Conservation (phyloP, 2,888 invertebrate genomes). For the Deilephila porcellus region DNA sequence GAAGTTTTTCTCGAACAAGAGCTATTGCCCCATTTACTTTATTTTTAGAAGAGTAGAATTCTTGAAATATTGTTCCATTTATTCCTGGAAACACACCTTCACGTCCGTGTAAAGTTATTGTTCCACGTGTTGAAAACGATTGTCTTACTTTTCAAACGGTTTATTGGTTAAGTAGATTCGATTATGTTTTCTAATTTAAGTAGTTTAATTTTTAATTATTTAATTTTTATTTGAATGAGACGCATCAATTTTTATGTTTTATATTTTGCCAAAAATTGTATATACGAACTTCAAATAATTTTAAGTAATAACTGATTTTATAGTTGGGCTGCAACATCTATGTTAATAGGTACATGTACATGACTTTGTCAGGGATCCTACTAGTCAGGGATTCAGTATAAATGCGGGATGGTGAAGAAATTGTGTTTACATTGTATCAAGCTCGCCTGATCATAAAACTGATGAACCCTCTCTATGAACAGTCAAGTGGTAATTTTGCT, state of each 20-base stretch:
- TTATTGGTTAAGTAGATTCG: not conserved
- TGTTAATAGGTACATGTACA: not conserved
- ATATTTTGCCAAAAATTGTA: too few species aligned
- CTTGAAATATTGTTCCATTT: constrained; percentile 5
- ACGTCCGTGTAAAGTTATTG: not conserved
- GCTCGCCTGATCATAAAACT: constrained; percentile 18
- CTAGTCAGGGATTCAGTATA: not conserved
- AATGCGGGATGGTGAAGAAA: not conserved
- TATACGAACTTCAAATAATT: too few species aligned
- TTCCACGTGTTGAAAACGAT: constrained; percentile 1
- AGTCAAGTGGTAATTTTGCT: not conserved
- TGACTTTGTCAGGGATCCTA: not conserved
- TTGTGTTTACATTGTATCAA: constrained; percentile 11
- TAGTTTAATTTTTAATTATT: too few species aligned
- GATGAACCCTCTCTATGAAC: not conserved
- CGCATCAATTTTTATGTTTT: too few species aligned
- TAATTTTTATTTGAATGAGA: too few species aligned
- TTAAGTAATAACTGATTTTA: not conserved
- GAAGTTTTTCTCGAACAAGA: constrained; percentile 17
- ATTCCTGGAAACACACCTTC: not conserved
- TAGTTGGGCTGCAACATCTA: not conserved
- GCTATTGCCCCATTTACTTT: constrained; percentile 6
- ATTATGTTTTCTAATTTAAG: too few species aligned
- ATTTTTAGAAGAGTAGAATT: not conserved
- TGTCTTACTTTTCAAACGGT: not conserved